Conservation (phyloP, 1,140 invertebrate species). For the Psix sp. region DNA sequence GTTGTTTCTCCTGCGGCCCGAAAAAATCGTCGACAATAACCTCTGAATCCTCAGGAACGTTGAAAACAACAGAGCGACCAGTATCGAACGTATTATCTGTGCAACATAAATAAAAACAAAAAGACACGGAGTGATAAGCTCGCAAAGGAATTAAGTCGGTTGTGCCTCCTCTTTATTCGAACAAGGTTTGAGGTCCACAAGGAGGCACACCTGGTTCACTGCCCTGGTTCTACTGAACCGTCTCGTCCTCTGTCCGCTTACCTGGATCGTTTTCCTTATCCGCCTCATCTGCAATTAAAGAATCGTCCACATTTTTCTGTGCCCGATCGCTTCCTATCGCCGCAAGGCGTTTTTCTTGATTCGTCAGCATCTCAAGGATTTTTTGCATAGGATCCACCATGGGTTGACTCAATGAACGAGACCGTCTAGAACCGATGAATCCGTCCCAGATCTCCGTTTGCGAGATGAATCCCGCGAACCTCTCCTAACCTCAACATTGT, state of each 20-base stretch:
- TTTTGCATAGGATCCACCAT: constrained; percentile 1
- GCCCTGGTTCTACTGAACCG: constrained; percentile 17
- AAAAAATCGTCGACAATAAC: constrained; percentile 12
- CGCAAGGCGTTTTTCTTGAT: constrained; percentile 3
- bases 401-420: not conserved
- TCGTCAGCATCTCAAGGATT: not conserved
- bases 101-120: constrained; percentile 1
- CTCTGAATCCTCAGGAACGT: constrained; percentile 1
- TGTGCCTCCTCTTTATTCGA: constrained; percentile 21
- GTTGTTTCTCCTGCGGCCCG: constrained; percentile 1
- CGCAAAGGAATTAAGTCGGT: constrained; percentile 14
- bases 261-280: constrained; percentile 1
- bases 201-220: too few species aligned
- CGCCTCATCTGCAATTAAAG: not conserved
- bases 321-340: not conserved
- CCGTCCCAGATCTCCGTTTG: not conserved
- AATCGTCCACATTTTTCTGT: not conserved
- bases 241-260: constrained; percentile 16
- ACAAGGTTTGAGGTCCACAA: constrained; percentile 6
- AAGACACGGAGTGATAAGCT: constrained; percentile 3
- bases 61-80: not conserved
- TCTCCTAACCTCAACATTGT: not conserved
- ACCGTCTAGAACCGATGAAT: constrained; percentile 4
- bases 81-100: too few species aligned
- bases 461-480: not conserved